Conservation (phyloP, 2,888 invertebrate species). For the Sarcophaga carnaria region DNA sequence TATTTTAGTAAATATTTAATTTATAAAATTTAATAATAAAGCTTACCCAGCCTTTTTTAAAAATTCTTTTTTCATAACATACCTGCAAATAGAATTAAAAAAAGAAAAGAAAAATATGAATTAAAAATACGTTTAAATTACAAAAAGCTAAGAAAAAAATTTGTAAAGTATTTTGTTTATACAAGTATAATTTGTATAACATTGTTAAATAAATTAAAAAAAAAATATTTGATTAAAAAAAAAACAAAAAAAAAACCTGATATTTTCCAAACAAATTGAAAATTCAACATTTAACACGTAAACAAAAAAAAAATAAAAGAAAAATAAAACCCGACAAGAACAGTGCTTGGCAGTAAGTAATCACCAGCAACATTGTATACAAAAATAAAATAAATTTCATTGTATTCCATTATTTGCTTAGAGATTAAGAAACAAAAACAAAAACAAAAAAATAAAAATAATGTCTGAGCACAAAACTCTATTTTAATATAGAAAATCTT, state of each 20-base stretch:
- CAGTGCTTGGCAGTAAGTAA: background rate
- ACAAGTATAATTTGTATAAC: constrained; percentile 13
- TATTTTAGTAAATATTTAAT: too few relatives aligned
- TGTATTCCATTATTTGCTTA: background rate
- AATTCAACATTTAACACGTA: constrained; percentile 27
- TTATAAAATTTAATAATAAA: too few relatives aligned
- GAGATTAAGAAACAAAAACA: background rate
- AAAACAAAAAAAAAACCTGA: background rate
- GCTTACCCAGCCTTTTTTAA: too few relatives aligned
- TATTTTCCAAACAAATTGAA: constrained; percentile 4
- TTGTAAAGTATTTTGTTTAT: constrained; percentile 10
- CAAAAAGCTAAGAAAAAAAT: too few relatives aligned
- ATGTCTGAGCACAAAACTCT: background rate
- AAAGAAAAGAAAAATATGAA: constrained; percentile 32
- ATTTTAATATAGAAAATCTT: background rate
- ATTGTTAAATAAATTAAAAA: constrained; percentile 32
- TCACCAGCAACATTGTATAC: constrained; percentile 40
- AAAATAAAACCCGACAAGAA: constrained; percentile 10
- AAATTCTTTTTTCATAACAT: constrained; percentile 28
- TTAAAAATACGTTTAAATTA: background rate
- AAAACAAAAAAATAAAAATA: background rate
- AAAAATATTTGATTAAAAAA: constrained; percentile 6
- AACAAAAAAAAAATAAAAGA: constrained; percentile 10
- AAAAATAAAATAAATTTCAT: background rate
- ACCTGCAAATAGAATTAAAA: constrained; percentile 61